These are phyloP conservation scores for Halictus quadricinctus DNA, from an alignment of 2,888 invertebrate species.

Conservation along the genomic window DNA sequence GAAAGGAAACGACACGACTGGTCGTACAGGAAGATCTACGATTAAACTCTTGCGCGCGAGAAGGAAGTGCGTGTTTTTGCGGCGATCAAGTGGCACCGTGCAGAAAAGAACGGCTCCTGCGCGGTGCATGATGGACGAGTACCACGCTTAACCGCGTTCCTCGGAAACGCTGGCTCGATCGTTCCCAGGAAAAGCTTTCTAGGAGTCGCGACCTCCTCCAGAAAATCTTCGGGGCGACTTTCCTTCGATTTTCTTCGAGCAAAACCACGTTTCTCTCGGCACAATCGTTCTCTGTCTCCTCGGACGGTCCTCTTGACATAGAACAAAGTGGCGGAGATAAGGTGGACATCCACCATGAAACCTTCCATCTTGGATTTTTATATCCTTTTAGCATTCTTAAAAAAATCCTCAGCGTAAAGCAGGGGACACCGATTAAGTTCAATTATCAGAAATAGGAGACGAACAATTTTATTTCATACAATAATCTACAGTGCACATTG, in stretches of 20 bases:
- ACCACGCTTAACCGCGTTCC: background rate
- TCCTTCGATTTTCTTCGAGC: background rate
- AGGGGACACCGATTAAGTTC: too few species aligned
- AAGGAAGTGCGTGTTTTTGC: constrained; percentile 49
- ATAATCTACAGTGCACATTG: too few species aligned
- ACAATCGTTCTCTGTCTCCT: background rate
- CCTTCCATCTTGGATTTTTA: background rate
- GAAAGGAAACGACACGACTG: constrained; percentile 52
- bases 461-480: too few species aligned
- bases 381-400: background rate
- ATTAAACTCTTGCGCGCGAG: constrained; percentile 42
- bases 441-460: too few species aligned
- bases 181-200: background rate
- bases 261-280: background rate
- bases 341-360: background rate
- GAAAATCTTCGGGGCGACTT: background rate
- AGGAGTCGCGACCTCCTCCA: background rate
- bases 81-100: constrained; percentile 30
- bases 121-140: background rate
- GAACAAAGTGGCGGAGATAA: constrained; percentile 3
- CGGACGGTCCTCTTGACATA: background rate
- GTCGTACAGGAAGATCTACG: constrained; percentile 56
- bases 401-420: background rate
- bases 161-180: background rate
- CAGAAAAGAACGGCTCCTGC: constrained; percentile 17